Evolutionary conservation across 2,888 invertebrate species (phyloP).

Genomic region (Athalia circularis): DNA sequence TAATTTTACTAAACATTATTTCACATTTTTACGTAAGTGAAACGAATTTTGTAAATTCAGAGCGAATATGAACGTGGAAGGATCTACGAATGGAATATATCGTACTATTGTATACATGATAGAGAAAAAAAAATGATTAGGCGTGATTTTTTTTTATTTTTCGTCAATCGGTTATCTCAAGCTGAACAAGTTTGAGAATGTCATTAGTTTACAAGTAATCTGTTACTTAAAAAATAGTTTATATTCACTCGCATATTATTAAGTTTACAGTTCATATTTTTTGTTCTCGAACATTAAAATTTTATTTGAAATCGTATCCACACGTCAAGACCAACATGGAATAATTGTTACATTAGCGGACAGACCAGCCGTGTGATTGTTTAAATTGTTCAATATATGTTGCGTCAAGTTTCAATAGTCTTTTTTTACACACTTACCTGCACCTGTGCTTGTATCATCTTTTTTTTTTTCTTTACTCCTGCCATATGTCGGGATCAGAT

Average conservation of each 20-base stretch:
- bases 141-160: neutral
- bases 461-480: neutral
- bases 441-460: neutral
- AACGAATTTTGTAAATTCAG: neutral
- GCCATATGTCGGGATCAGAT: neutral
- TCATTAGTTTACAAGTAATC: conserved; percentile 30
- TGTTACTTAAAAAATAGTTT: conserved; percentile 28
- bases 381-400: conserved; percentile 42
- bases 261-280: conserved; percentile 29
- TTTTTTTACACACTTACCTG: conserved; percentile 24
- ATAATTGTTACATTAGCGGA: conserved; percentile 41
- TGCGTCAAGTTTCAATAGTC: conserved; percentile 29
- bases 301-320: conserved; percentile 1
- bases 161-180: conserved; percentile 26
- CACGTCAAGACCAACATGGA: conserved; percentile 10
- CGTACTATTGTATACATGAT: neutral
- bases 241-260: conserved; percentile 16
- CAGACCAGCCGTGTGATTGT: conserved; percentile 41
- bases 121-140: neutral
- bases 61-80: conserved; percentile 10
- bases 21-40: conserved; percentile 6
- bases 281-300: conserved; percentile 12
- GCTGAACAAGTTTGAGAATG: conserved; percentile 10
- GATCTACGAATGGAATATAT: conserved; percentile 2
- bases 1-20: conserved; percentile 23